Evolutionary conservation across 1,140 invertebrate genomes (phyloP), one percentile per base, ranked within the genome.

Genomic region (Tribolium castaneum): DNA sequence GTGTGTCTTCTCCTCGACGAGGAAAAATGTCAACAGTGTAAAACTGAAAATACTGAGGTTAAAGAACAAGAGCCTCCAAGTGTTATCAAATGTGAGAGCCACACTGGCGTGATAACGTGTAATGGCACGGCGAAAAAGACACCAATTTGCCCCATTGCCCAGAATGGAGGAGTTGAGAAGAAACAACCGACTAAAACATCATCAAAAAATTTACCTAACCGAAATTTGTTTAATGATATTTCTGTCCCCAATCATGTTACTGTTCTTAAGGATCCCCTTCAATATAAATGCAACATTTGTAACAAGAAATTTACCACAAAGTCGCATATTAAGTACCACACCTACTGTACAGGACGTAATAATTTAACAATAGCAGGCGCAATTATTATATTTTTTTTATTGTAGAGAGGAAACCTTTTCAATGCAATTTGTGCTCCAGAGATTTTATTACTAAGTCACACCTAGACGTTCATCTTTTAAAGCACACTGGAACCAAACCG

Each of bases 1-100:
- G 51, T 81, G 7, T 89, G 88, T 81, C 78, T 88, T 25, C 81
- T 88, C 13, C 75, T 79, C 75, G 87, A 87, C 73, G 85, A 85
- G 77, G 80, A 83, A 6, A 77, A 82, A 5, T 89, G 88, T 80
- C 80, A 80, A 62, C 83, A 84, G 75, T 89, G 88, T 82, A 7
- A 80, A 49, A 62, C 74, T 9, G 16, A 80, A 54, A 59, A 30
- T 16, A 34, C n/a, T 14, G 14, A 50, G 70, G 13, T 45, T 30
- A 6, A 70, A 49, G 16, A 76, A 50, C 19, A 62, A 19, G 12
- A 66, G 50, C 14, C 14, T 12, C n/a, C 34, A 25, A 73, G 62
- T 51, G 79, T 78, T 35, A 70, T 76, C 4, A 62, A 78, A 25
- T 45, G 66, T 51, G 72, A 78, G 30, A 78, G 80, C 75, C 80